These are phyloP conservation scores for Cancer borealis DNA, from an alignment of 2,888 invertebrate species.

Conservation along the genomic window DNA sequence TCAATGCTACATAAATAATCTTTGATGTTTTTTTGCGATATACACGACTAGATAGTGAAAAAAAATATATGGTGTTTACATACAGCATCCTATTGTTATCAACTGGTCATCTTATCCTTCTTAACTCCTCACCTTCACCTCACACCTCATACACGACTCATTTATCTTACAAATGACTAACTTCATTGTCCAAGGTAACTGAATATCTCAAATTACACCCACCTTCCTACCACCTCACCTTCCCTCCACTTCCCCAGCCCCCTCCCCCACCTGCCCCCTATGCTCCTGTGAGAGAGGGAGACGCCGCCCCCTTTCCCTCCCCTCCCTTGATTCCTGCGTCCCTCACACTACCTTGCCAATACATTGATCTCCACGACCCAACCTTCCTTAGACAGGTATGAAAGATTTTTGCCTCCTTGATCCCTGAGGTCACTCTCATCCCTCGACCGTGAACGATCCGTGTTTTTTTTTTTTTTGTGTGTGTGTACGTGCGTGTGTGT, in stretches of 20 bases:
- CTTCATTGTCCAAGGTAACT: conserved; percentile 18
- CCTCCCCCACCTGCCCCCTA: neutral
- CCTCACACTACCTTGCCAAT: conserved; percentile 18
- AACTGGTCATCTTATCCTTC: neutral
- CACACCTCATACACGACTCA: neutral
- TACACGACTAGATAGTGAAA: neutral
- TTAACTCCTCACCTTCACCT: neutral
- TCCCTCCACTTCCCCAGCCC: neutral
- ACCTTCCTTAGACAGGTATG: neutral
- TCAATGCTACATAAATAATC: neutral
- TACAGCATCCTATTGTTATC: neutral
- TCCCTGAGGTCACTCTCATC: neutral
- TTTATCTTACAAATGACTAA: neutral
- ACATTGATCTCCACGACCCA: conserved; percentile 45
- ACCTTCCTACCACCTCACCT: neutral
- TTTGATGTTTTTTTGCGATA: neutral
- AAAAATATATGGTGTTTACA: neutral
- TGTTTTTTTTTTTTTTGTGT: neutral
- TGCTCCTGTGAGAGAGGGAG: neutral
- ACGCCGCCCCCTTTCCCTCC: neutral
- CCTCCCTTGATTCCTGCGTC: neutral
- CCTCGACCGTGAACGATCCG: neutral
- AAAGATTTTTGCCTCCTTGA: neutral
- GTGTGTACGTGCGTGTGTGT: conserved; percentile 14
- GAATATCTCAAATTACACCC: neutral